phyloP scores from a whole-genome alignment of 1,140 invertebrate species.

The Zaprionus nigranus region DNA sequence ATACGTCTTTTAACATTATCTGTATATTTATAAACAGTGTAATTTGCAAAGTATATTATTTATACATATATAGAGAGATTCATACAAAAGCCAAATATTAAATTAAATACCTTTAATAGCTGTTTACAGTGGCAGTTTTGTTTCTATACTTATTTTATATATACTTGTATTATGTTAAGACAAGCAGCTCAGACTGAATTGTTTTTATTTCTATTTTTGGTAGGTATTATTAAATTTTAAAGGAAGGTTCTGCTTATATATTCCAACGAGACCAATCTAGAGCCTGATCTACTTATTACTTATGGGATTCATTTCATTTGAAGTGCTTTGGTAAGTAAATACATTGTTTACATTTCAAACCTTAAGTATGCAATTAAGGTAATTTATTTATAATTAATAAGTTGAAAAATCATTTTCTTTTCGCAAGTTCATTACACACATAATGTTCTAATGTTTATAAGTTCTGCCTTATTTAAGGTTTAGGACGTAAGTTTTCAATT shows the following conservation, averaged over 20 bases:
- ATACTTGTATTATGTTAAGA: background rate
- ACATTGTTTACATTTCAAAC: too few relatives aligned
- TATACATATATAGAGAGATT: background rate
- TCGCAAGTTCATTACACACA: too few relatives aligned
- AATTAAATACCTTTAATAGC: background rate
- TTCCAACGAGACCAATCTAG: too few relatives aligned
- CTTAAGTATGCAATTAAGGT: too few relatives aligned
- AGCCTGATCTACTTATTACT: too few relatives aligned
- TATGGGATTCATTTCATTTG: too few relatives aligned
- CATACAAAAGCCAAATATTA: slow-evolving; percentile 1
- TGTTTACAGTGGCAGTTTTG: background rate
- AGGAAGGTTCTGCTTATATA: too few relatives aligned
- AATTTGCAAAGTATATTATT: background rate
- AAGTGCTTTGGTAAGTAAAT: too few relatives aligned
- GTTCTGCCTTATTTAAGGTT: background rate
- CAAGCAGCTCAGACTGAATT: background rate
- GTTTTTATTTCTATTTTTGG: background rate
- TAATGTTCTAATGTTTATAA: too few relatives aligned
- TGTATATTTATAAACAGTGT: background rate
- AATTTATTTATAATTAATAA: too few relatives aligned
- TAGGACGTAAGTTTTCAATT: too few relatives aligned
- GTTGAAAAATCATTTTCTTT: too few relatives aligned
- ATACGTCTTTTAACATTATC: background rate
- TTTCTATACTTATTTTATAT: background rate
- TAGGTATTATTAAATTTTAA: background rate